phyloP scores from a whole-genome alignment of 2,797 vertebrate genomes.

The Eurystomus glaucurus region DNA sequence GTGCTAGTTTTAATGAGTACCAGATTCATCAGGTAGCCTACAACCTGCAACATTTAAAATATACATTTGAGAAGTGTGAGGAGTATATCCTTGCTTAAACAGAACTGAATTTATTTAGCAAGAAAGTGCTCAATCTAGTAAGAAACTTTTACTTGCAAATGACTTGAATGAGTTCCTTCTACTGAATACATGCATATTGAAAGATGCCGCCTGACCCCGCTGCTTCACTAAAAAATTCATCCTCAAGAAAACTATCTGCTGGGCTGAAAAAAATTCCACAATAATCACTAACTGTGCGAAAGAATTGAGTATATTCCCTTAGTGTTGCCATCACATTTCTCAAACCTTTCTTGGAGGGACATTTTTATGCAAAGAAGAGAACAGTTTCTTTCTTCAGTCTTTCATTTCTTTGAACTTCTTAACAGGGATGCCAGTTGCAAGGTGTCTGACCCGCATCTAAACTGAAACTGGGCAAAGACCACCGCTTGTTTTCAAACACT shows the following conservation, averaged over 20 bases:
- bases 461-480: background rate
- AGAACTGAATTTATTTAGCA: constrained; percentile 33
- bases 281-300: background rate
- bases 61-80: background rate
- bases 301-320: background rate
- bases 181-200: background rate
- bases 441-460: background rate
- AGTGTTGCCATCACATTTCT: background rate
- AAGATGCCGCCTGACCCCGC: background rate
- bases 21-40: background rate
- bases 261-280: background rate
- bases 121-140: background rate
- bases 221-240: background rate
- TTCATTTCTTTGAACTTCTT: background rate
- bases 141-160: constrained; percentile 55
- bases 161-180: constrained; percentile 29
- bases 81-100: background rate
- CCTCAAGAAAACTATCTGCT: background rate
- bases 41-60: constrained; percentile 16
- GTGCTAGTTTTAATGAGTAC: background rate
- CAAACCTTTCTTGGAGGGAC: background rate
- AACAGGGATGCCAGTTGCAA: background rate
- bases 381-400: background rate
- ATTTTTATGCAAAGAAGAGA: background rate
- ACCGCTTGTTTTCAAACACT: background rate